phyloP scores from a whole-genome alignment of 2,888 invertebrate species.

The Cataglyphis cursor region DNA sequence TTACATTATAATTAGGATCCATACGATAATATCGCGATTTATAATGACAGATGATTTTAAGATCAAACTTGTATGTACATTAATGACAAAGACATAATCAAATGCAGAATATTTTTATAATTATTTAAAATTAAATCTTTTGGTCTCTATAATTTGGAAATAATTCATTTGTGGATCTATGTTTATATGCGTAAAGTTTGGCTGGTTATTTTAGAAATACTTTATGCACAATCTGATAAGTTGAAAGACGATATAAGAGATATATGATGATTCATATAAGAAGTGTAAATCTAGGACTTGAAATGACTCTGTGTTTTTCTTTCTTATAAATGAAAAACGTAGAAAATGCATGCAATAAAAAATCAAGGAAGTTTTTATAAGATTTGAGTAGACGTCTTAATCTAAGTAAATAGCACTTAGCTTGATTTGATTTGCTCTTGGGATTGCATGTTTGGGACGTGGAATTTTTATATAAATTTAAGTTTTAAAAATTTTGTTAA shows the following conservation, averaged over 20 bases:
- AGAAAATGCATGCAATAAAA: no score
- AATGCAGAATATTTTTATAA: no score
- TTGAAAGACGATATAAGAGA: background rate
- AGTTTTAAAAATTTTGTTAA: background rate
- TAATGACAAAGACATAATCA: background rate
- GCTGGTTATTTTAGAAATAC: background rate
- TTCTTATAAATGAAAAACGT: no score
- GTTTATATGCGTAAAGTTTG: background rate
- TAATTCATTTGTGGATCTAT: background rate
- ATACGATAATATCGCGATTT: conserved; percentile 14
- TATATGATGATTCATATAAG: background rate
- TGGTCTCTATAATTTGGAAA: no score
- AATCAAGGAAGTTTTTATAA: no score
- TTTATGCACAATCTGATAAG: background rate
- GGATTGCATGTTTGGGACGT: background rate
- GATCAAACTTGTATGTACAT: background rate
- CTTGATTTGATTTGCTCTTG: background rate
- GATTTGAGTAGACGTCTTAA: no score
- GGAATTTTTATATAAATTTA: background rate
- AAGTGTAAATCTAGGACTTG: no score
- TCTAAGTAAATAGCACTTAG: conserved; percentile 62
- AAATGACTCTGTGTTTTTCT: no score
- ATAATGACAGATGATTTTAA: background rate
- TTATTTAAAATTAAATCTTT: no score
- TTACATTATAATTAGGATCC: background rate